Conservation (phyloP, 2,888 invertebrate species). For the Melinaea marsaeus region DNA sequence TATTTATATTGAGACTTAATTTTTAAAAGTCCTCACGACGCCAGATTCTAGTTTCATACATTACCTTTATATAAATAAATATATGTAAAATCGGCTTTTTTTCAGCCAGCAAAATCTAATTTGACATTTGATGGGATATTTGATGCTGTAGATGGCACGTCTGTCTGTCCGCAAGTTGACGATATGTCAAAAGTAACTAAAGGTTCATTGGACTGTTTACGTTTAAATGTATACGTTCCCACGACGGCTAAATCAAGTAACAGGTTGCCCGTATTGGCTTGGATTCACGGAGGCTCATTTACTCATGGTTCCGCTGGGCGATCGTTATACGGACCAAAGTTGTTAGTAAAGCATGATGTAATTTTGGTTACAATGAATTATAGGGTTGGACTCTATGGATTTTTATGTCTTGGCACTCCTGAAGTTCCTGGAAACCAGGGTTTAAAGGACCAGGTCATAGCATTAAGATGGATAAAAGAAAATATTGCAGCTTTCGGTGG, state of each 20-base stretch:
- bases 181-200: constrained; percentile 35
- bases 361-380: constrained; percentile 48
- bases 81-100: background rate
- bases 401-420: constrained; percentile 48
- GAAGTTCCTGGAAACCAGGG: constrained; percentile 54
- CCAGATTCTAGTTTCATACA: too few relatives aligned
- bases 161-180: constrained; percentile 39
- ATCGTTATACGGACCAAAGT: background rate
- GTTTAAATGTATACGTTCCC: constrained; percentile 79
- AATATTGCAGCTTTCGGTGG: constrained; percentile 39
- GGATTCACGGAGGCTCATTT: constrained; percentile 57
- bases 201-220: constrained; percentile 74
- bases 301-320: background rate
- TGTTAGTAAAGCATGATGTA: constrained; percentile 28
- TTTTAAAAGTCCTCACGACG: too few relatives aligned
- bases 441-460: constrained; percentile 50
- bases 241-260: constrained; percentile 28
- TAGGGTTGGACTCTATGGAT: constrained; percentile 51
- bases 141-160: constrained; percentile 31
- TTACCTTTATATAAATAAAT: too few relatives aligned
- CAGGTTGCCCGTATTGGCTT: constrained; percentile 48
- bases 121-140: constrained; percentile 16
- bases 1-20: too few relatives aligned
- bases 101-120: background rate
- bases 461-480: constrained; percentile 51